Base-by-base conservation (phyloP, 1,140 invertebrate species). In the Polyergus mexicanus region DNA sequence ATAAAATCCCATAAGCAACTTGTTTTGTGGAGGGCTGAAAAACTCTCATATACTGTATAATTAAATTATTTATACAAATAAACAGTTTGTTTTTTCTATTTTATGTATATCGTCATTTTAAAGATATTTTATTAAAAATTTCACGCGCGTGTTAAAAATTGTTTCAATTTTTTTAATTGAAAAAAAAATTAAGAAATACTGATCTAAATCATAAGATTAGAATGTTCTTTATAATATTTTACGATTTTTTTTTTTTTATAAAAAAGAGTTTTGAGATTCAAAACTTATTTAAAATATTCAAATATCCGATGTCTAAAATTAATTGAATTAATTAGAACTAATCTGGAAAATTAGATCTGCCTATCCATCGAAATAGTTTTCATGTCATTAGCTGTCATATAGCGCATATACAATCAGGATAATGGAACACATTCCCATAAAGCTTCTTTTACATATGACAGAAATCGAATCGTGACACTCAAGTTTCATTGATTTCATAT, bases 391-490 rank as follows among this genome's bases (percentile, higher is more conserved):
- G n/a, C 28, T n/a, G 22, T n/a, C 13, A 16, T 5, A n/a, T 2
- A 44, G 19, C 25, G 13, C 38, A 25, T 41, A 69, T 69, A 19
- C 22, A 44, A 69, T 69, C 32, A 35, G 35, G 38, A 69, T 69
- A 69, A 47, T 44, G 66, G 38, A 69, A 25, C 22, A 47, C 38
- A 44, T 69, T 25, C 35, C 5, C 38, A 38, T 44, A 65, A 65
- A 38, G 11, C 66, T 16, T 44, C 13, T 44, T 69, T 69, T 44
- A 44, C n/a, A 11, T 19, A 47, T 47, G 63, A 19, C 63, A 66
- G 63, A 69, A 69, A 69, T 69, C 38, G 66, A 69, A 69, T 22
- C 63, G 63, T 66, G 63, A 19, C 63, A 66, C 32, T 66, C 32
- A 35, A 66, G 32, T 35, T 51, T 51, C 47, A 51, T 16, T 51